Base-by-base conservation (phyloP, 2,888 invertebrate species). In the Epistrophe grossulariae region DNA sequence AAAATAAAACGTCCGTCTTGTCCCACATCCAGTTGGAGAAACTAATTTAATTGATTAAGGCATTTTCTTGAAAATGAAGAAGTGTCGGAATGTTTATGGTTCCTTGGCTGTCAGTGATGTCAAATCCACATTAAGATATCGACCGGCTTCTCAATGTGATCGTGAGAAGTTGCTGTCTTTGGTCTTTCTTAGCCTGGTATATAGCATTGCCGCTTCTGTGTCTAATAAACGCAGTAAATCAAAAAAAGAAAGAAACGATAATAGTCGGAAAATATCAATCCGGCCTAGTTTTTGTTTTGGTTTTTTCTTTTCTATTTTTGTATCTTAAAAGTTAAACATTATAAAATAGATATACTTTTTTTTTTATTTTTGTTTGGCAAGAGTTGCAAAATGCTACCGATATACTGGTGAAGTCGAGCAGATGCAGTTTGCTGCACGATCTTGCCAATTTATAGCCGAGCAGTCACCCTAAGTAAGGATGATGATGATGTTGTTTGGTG, bases 381-480 rank as follows among this genome's bases (percentile, higher is more conserved):
- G 15, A 78, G 79, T 83, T 87, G 43, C 73, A 74, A 87, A 83
- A 87, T 40, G 76, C 76, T 79, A 60, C 81, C 76, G 57, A 57
- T 45, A 57, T 43, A 28, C 9, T 10, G 8, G n/a, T 50, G 15
- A 72, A 62, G 35, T 83, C 83, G 83, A 83, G 79, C 84, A 84
- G 77, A 84, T 80, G 80, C 80, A 77, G 68, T 79, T 83, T 43
- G 76, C 57, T 73, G 77, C 87, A 87, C 81, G 87, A 87, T 82
- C 74, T 66, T 60, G 50, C 71, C 82, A 87, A 87, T 87, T 87
- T 87, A 87, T 87, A 74, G 82, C 79, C 50, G 72, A 87, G 71
- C 79, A 87, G 77, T 73, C 73, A 79, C 77, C 81, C 85, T 85
- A 73, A 80, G 40, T 85, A 70, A 71, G 85, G 81, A 85, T 85